phyloP scores from a whole-genome alignment of 2,797 vertebrate species.

The Coluber constrictor region DNA sequence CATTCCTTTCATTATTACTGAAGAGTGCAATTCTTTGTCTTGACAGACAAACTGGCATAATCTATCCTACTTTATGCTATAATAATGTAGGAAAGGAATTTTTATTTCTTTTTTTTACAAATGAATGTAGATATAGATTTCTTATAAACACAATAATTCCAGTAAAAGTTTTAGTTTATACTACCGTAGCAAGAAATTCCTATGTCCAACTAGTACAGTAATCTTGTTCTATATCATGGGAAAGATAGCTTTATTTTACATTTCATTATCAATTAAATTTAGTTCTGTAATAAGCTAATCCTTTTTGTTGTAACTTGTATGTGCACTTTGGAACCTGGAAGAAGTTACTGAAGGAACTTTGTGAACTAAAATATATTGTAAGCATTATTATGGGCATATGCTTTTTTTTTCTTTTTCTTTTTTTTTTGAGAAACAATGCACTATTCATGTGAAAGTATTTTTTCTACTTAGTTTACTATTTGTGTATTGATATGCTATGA shows the following conservation, averaged over 20 bases:
- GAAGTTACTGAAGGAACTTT: background rate
- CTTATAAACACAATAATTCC: background rate
- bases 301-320: background rate
- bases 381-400: background rate
- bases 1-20: slow-evolving; percentile 1
- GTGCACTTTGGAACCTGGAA: background rate
- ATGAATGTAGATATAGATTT: background rate
- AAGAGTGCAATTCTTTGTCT: background rate
- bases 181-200: background rate
- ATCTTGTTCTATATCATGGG: slow-evolving; percentile 16
- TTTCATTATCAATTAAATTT: slow-evolving; percentile 4
- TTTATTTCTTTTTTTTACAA: background rate
- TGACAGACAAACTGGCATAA: background rate
- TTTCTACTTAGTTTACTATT: background rate
- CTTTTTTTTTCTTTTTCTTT: background rate
- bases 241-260: background rate
- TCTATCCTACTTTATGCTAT: background rate
- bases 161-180: background rate
- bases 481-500: background rate
- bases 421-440: background rate
- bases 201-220: background rate
- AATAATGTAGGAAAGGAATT: background rate
- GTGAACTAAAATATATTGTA: background rate
- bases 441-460: background rate
- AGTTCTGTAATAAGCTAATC: background rate